Evolutionary conservation across 2,797 vertebrate species (phyloP), one percentile per base, ranked within the genome.

Genomic region (Hafferia zeledoni): DNA sequence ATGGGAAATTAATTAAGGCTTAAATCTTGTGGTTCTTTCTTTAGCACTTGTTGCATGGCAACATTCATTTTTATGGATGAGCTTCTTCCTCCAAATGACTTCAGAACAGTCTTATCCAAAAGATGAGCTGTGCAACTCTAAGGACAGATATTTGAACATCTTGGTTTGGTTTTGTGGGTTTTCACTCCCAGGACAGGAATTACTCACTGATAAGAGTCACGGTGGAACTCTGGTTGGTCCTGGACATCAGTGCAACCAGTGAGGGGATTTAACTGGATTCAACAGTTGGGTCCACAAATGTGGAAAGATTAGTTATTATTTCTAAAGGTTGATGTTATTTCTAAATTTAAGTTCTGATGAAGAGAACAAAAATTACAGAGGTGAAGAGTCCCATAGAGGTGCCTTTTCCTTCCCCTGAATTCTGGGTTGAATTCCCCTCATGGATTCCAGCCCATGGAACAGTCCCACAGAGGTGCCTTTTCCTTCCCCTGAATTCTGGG

Each of bases 21-120:
- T 87, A 88, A 91, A 93, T 83, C 82, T 81, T 78, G 75, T 35
- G 60, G 64, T 87, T 96, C 93, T 95, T 94, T 96, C 96, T 96
- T 96, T 94, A 96, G 94, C 3, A 96, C 91, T 86, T 94, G 95
- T 94, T 96, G 91, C 95, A 81, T 96, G 95, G 96, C 95, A 96
- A 96, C 95, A 92, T 96, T 93, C 85, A 94, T 94, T 95, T 95
- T 83, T 92, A 96, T 91, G 93, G 74, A 92, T 78, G 82, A 96
- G 93, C 76, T 91, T 77, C 82, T 87, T 92, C 75, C 55, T 94
- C 76, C 84, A 85, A 87, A 95, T 61, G 87, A 87, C 84, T 94
- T 95, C 61, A 89, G 89, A 92, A 87, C 28, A 94, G 87, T 60
- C 65, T 59, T 43, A 87, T 43, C 87, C 67, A 83, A 60, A 90